Evolutionary conservation across 1,140 invertebrate species (phyloP), one percentile per base, ranked within the genome.

Genomic region (Zaprionus ghesquierei): DNA sequence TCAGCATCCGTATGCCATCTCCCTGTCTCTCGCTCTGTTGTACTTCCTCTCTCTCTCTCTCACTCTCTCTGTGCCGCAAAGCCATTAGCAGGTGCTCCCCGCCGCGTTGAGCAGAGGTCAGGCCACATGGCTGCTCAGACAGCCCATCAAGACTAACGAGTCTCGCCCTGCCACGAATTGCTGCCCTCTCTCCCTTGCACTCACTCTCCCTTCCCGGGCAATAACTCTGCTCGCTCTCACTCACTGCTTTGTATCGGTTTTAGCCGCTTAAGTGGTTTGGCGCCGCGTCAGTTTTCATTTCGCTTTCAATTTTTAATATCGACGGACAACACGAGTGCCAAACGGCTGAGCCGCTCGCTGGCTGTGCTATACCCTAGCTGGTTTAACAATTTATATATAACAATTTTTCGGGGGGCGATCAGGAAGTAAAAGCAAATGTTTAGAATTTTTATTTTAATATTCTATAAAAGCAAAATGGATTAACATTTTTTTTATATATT

Each of bases 191-290:
- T 18, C 18, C 13, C 41, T 31, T 23, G 22, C 22, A 38, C 8
- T 22, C 50, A 23, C 35, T 3, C 23, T 33, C 22, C 0, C 15
- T 12, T 29, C 63, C 13, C 18, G 2, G 41, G 15, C 23, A 22
- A 51, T 51, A 51, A 51, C 23, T 10, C 23, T 33, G 33, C 53
- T 44, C 56, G 29, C 49, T 70, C 56, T 38, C 56, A 27, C 49
- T 69, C 22, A 27, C 49, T 69, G 18, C 46, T 50, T 73, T 78
- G 70, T 84, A 89, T 89, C 59, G 85, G 70, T 61, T 89, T 82
- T 70, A 61, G 55, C 46, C 65, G 80, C 70, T 75, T 89, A 89
- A 89, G 84, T 84, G 84, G 75, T 81, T 74, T 79, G 79, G 85
- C 77, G 70, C 70, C 62, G 76, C 66, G 84, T 77, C 79, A 89